These are phyloP conservation scores for Clistopyga incitator DNA, from an alignment of 2,888 invertebrate species.

Conservation along the genomic window DNA sequence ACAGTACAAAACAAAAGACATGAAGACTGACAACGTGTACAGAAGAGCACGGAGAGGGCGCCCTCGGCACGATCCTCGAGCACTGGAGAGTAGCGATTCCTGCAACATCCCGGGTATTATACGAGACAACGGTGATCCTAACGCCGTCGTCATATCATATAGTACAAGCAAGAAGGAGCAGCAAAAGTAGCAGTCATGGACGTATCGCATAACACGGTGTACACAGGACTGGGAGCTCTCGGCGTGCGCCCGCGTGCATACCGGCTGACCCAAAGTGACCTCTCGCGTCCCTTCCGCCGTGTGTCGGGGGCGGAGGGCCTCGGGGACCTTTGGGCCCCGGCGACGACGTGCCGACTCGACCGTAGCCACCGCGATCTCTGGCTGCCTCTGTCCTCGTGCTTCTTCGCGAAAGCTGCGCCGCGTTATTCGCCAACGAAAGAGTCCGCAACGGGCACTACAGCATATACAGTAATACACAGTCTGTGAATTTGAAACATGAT, in stretches of 20 bases:
- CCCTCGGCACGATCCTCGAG: slow-evolving; percentile 60
- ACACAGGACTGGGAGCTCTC: slow-evolving; percentile 70
- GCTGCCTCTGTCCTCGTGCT: slow-evolving; percentile 54
- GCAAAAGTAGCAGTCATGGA: slow-evolving; percentile 61
- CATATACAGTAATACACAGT: slow-evolving; percentile 17
- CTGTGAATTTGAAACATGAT: slow-evolving; percentile 54
- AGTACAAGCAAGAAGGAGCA: slow-evolving; percentile 73
- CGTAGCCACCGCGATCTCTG: slow-evolving; percentile 57
- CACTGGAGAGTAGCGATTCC: slow-evolving; percentile 41
- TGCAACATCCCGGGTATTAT: slow-evolving; percentile 45
- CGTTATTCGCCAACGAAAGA: slow-evolving; percentile 25
- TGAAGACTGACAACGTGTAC: slow-evolving; percentile 37
- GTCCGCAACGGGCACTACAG: background rate
- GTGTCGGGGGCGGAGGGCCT: slow-evolving; percentile 68
- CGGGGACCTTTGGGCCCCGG: slow-evolving; percentile 68
- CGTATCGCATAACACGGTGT: slow-evolving; percentile 81
- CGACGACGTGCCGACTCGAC: slow-evolving; percentile 68
- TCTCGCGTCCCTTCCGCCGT: slow-evolving; percentile 75
- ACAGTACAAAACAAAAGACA: background rate
- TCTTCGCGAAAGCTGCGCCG: slow-evolving; percentile 42
- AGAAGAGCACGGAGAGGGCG: slow-evolving; percentile 35
- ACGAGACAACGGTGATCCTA: slow-evolving; percentile 68
- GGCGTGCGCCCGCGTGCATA: slow-evolving; percentile 44
- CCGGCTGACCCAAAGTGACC: slow-evolving; percentile 80
- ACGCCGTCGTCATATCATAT: slow-evolving; percentile 75